Evolutionary conservation across 2,797 vertebrate species (phyloP).

Genomic region (Hafferia zeledoni): DNA sequence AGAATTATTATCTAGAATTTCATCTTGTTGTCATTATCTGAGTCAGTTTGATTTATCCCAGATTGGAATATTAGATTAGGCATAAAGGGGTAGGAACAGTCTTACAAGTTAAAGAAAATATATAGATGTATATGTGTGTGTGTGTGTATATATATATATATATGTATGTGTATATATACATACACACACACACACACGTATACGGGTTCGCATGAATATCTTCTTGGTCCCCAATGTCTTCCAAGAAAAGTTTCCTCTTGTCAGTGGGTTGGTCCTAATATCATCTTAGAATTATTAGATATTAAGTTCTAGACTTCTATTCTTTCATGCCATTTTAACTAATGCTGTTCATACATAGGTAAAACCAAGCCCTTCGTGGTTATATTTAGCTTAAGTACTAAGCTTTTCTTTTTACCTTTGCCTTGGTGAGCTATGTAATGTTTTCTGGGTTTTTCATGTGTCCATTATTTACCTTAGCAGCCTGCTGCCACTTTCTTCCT

Average conservation of each 20-base stretch:
- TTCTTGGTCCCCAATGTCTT: constrained; percentile 62
- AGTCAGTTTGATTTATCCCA: constrained; percentile 66
- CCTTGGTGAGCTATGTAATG: not conserved
- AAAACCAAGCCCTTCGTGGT: not conserved
- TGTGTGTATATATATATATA: not conserved
- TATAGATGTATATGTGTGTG: not conserved
- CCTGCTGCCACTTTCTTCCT: not conserved
- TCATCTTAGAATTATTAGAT: constrained; percentile 30
- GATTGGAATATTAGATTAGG: constrained; percentile 69
- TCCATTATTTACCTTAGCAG: not conserved
- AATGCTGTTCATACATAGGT: not conserved
- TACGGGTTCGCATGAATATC: constrained; percentile 62
- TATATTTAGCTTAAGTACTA: not conserved
- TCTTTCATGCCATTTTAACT: constrained; percentile 11
- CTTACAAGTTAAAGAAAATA: constrained; percentile 39
- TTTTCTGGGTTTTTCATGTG: not conserved
- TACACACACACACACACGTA: too few relatives aligned
- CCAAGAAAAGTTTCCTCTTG: constrained; percentile 68
- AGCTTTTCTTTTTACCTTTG: not conserved
- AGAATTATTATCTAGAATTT: constrained; percentile 56
- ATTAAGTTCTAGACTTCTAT: constrained; percentile 39
- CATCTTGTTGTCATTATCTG: constrained; percentile 44
- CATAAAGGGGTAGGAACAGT: constrained; percentile 57
- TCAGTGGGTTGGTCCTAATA: constrained; percentile 69
- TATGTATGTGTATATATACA: not conserved